These are phyloP conservation scores for Dendrocincla fuliginosa DNA, from an alignment of 2,797 vertebrate species.

Conservation along the genomic window DNA sequence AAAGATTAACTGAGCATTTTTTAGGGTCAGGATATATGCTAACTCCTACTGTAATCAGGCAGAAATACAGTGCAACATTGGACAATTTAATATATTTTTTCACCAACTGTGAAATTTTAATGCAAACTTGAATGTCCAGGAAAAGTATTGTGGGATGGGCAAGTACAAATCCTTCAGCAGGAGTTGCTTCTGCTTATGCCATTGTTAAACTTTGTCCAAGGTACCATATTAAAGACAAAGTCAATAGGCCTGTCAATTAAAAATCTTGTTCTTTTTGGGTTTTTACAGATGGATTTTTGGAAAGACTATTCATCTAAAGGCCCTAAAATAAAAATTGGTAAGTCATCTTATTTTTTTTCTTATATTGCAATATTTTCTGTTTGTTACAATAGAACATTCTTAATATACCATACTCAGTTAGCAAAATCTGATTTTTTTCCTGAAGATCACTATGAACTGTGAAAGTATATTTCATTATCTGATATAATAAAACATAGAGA, in stretches of 20 bases:
- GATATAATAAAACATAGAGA: neutral
- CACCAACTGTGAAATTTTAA: neutral
- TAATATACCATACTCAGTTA: neutral
- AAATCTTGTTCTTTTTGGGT: neutral
- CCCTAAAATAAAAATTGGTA: conserved; percentile 68
- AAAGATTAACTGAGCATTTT: neutral
- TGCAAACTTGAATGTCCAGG: neutral
- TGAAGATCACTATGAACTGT: neutral
- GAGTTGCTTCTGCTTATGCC: neutral
- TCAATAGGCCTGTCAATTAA: neutral
- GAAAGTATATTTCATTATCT: neutral
- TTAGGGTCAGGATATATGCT: neutral
- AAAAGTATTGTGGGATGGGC: neutral
- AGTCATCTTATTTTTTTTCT: neutral
- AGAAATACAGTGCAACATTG: neutral
- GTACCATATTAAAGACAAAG: neutral
- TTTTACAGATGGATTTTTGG: conserved; percentile 87
- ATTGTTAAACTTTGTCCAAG: neutral
- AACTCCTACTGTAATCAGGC: neutral
- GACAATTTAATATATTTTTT: neutral
- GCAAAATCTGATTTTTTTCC: neutral
- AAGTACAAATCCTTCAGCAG: neutral
- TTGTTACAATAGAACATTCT: neutral
- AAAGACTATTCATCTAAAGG: conserved; percentile 79
- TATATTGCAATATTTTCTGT: neutral